Evolutionary conservation across 2,888 invertebrate species (phyloP).

Genomic region (Synergus laeviventris): DNA sequence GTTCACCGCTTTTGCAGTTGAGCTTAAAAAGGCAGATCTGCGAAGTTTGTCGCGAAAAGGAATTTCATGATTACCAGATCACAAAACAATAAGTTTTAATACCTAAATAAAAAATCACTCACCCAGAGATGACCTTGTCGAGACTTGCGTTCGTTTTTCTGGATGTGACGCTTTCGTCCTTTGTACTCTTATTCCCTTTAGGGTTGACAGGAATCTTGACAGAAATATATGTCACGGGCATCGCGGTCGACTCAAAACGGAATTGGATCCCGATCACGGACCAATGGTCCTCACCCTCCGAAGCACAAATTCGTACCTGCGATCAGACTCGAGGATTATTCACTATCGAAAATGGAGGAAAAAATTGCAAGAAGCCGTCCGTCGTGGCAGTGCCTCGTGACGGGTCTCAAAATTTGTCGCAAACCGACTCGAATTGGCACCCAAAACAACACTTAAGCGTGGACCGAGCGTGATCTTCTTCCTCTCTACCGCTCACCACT

Average conservation of each 20-base stretch:
- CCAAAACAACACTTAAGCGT: slow-evolving; percentile 58
- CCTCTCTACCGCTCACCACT: slow-evolving; percentile 65
- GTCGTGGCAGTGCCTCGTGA: slow-evolving; percentile 44
- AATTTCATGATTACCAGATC: slow-evolving; percentile 32
- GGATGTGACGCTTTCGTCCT: slow-evolving; percentile 42
- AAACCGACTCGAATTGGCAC: slow-evolving; percentile 20
- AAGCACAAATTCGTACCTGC: slow-evolving; percentile 19
- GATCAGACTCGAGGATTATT: slow-evolving; percentile 27
- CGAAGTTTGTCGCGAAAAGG: slow-evolving; percentile 42
- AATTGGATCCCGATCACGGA: slow-evolving; percentile 40
- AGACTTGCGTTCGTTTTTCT: slow-evolving; percentile 43
- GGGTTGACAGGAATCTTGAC: slow-evolving; percentile 59
- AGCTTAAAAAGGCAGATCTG: not conserved
- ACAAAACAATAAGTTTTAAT: slow-evolving; percentile 28
- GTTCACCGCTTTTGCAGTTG: not conserved
- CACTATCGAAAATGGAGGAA: slow-evolving; percentile 38
- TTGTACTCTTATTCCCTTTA: slow-evolving; percentile 50
- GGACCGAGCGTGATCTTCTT: slow-evolving; percentile 52
- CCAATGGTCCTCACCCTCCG: slow-evolving; percentile 31
- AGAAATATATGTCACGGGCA: slow-evolving; percentile 64
- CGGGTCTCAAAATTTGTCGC: slow-evolving; percentile 36
- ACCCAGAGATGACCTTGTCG: slow-evolving; percentile 52
- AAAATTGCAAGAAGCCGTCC: slow-evolving; percentile 41
- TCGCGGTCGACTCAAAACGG: slow-evolving; percentile 60
- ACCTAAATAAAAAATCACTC: slow-evolving; percentile 43